These are phyloP conservation scores for Drosophila conformis DNA, from an alignment of 2,888 invertebrate species.

Conservation along the genomic window DNA sequence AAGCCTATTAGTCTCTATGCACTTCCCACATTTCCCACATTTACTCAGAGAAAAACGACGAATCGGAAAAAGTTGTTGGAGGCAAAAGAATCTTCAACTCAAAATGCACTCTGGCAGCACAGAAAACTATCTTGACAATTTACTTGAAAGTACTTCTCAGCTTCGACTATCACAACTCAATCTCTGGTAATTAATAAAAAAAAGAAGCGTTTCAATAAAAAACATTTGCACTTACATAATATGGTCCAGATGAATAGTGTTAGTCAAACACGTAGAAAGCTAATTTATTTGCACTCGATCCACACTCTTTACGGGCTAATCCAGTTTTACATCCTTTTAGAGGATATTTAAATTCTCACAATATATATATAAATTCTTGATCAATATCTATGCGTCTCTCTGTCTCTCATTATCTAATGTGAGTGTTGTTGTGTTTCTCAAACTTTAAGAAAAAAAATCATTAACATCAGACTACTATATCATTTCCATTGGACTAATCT, in stretches of 20 bases:
- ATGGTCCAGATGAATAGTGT: neutral
- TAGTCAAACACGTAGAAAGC: rapidly evolving
- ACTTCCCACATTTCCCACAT: neutral
- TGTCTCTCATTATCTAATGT: no score
- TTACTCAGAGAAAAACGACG: neutral
- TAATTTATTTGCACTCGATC: neutral
- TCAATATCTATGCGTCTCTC: neutral
- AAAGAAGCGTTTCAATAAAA: rapidly evolving
- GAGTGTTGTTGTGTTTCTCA: neutral
- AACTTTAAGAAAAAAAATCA: neutral
- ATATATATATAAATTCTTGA: no score
- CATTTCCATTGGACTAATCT: neutral
- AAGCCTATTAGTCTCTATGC: neutral
- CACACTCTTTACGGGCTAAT: no score
- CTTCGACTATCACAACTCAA: neutral
- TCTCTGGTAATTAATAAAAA: neutral
- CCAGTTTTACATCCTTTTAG: rapidly evolving
- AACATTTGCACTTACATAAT: neutral
- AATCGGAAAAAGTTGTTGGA: neutral
- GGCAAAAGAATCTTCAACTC: rapidly evolving
- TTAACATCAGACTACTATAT: neutral
- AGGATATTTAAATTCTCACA: neutral
- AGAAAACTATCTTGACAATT: neutral
- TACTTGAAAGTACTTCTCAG: neutral
- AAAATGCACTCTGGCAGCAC: neutral